Conservation (phyloP, 1,140 invertebrate genomes). For the Streblospio benedicti region DNA sequence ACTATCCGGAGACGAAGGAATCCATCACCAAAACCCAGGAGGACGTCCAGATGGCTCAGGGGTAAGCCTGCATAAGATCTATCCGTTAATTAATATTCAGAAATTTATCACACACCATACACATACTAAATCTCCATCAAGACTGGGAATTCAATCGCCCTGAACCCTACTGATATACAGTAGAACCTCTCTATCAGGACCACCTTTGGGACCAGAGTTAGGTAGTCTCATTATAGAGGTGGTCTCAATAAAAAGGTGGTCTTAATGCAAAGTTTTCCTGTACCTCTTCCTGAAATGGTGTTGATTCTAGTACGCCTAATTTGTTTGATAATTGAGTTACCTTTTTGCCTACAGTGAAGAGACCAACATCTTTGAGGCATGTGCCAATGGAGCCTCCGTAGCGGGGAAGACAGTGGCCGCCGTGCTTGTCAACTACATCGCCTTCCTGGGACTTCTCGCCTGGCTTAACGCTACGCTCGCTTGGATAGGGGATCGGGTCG, state of each 20-base stretch:
- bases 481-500: conserved; percentile 22
- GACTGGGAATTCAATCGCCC: not conserved
- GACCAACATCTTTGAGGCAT: conserved; percentile 12
- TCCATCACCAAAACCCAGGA: not conserved
- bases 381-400: not conserved
- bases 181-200: not conserved
- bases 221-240: not conserved
- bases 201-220: not conserved
- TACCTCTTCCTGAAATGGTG: not conserved
- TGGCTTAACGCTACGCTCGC: conserved; percentile 21
- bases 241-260: not conserved
- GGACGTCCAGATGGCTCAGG: not conserved
- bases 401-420: conserved; percentile 3
- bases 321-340: not conserved
- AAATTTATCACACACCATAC: not conserved
- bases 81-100: not conserved
- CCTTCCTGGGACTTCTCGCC: conserved; percentile 19
- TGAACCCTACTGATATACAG: not conserved
- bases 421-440: conserved; percentile 18
- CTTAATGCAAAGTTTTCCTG: not conserved
- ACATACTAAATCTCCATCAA: not conserved
- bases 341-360: conserved; percentile 3
- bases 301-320: not conserved
- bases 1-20: conserved; percentile 19
- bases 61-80: not conserved